Evolutionary conservation across 1,140 invertebrate genomes (phyloP), one percentile per base, ranked within the genome.

Genomic region (Teleogryllus occipitalis): DNA sequence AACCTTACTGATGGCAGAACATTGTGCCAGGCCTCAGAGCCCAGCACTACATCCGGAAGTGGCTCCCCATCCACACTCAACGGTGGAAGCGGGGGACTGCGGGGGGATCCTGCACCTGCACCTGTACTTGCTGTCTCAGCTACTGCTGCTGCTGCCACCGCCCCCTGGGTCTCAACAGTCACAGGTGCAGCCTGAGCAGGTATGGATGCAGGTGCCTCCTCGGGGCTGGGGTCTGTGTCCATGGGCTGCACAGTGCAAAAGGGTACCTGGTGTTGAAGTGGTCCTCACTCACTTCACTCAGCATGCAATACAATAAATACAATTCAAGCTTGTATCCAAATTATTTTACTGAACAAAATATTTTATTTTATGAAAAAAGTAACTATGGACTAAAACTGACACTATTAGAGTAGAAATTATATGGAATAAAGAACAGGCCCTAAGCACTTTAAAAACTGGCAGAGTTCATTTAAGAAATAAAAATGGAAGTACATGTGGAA

Each of bases 1-100:
- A 12, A 48, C 82, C 84, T 83, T 85, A 88, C 87, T 77, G 86
- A 83, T 22, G 89, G 88, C 47, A 90, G 86, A 81, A 86, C 85
- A 80, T 81, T 85, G 83, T 90, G 90, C 90, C 90, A 91, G 0
- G 85, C 81, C 82, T 90, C 88, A 7, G 89, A 87, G 47, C 89
- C 89, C 27, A 89, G 82, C 8, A 87, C 84, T 21, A 91, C 87
- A 79, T 86, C 83, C 8, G 89, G 88, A 72, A 90, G 81, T 0
- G 85, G 82, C 79, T 87, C 87, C 8, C 82, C 74, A 73, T 84
- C 83, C 78, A 75, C 49, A n/a, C 18, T 18, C 10, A 75, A 12
- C 22, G 76, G 21, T 18, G 54, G 54, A 14, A 22, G 74, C 27
- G 27, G 27, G 21, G 27, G 74, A 48, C 22, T 18, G 6, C 27